These are phyloP conservation scores for Pegoplata infirma DNA, from an alignment of 2,888 invertebrate species.

Conservation along the genomic window DNA sequence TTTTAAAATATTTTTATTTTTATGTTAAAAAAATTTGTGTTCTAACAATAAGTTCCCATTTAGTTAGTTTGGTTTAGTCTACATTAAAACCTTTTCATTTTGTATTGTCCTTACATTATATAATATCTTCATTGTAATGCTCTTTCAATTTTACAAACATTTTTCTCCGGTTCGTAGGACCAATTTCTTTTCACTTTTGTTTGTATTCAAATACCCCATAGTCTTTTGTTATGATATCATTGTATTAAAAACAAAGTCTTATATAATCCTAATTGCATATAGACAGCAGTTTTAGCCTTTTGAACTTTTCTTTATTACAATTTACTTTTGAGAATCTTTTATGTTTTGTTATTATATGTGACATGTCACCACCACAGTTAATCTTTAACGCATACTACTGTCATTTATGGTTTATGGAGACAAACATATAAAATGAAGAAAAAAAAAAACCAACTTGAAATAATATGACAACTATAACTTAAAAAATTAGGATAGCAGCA, in stretches of 20 bases:
- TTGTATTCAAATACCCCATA: background rate
- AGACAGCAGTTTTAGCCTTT: background rate
- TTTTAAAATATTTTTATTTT: no score
- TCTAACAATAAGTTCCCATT: no score
- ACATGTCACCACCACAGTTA: constrained; percentile 3
- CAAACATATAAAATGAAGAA: no score
- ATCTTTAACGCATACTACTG: constrained; percentile 6
- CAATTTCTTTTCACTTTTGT: background rate
- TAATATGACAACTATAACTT: background rate
- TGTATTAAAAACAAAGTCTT: background rate
- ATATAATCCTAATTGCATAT: background rate
- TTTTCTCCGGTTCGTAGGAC: background rate
- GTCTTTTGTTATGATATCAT: background rate
- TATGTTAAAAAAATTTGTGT: no score
- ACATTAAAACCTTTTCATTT: no score
- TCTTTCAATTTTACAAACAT: no score
- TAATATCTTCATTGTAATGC: no score
- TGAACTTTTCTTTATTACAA: background rate
- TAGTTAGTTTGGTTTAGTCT: no score
- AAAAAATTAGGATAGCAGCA: no score
- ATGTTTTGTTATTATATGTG: background rate
- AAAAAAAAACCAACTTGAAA: background rate
- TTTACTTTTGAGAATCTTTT: background rate
- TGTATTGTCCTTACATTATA: no score
- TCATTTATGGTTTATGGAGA: background rate